These are phyloP conservation scores for Zaprionus tsacasi DNA, from an alignment of 1,140 invertebrate genomes.

Conservation along the genomic window DNA sequence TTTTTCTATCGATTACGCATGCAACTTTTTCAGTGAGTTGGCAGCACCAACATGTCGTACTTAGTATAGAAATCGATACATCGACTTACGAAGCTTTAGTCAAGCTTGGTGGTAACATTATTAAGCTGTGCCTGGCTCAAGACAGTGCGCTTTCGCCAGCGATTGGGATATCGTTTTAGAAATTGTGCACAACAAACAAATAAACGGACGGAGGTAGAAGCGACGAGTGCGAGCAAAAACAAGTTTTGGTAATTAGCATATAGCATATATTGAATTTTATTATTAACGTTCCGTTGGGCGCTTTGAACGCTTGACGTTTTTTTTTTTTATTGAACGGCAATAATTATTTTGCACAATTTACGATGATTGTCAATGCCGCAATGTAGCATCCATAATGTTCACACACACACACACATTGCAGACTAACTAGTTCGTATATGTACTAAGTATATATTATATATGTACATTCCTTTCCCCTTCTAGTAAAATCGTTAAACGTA, in stretches of 20 bases:
- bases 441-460: neutral
- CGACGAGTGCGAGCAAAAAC: constrained; percentile 41
- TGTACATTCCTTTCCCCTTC: neutral
- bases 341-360: constrained; percentile 25
- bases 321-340: constrained; percentile 20
- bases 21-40: neutral
- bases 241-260: constrained; percentile 73
- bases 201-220: constrained; percentile 4
- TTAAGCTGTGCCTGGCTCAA: constrained; percentile 8
- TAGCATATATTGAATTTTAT: constrained; percentile 50
- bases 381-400: neutral
- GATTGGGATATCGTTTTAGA: constrained; percentile 2
- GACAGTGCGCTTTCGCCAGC: neutral
- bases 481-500: constrained; percentile 53
- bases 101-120: constrained; percentile 8
- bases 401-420: neutral
- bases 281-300: constrained; percentile 26
- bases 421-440: neutral
- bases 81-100: constrained; percentile 10
- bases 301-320: constrained; percentile 33
- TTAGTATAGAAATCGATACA: constrained; percentile 33
- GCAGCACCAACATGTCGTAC: constrained; percentile 13
- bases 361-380: constrained; percentile 31
- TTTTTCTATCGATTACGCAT: neutral
- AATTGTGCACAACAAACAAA: constrained; percentile 14